Conservation (phyloP, 2,113 vertebrate species). For the Saguinus imperator region DNA sequence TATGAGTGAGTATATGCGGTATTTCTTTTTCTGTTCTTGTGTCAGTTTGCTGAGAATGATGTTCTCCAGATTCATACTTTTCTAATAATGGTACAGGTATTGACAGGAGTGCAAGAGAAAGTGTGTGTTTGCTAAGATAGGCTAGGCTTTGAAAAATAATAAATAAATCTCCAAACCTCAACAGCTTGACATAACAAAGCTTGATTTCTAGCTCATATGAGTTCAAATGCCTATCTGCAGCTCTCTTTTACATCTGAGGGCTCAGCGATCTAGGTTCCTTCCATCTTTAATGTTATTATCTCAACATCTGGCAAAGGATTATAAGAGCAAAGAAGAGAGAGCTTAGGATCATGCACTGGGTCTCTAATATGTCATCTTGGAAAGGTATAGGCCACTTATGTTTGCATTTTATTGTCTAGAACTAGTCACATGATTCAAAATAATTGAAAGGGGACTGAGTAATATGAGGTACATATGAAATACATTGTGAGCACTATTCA, state of each 20-base stretch:
- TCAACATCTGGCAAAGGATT: background rate
- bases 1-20: too few species aligned
- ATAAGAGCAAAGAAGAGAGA: background rate
- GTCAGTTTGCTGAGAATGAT: too few species aligned
- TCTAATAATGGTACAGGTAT: background rate
- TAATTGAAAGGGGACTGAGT: background rate
- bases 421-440: background rate
- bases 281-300: background rate
- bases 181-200: background rate
- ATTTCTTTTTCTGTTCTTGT: too few species aligned
- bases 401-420: background rate
- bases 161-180: background rate
- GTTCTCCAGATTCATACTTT: too few species aligned
- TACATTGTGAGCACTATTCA: background rate
- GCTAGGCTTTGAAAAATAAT: background rate
- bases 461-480: background rate
- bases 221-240: background rate
- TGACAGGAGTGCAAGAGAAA: background rate
- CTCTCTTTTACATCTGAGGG: background rate
- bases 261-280: background rate
- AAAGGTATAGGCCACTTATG: background rate
- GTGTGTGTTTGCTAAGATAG: background rate
- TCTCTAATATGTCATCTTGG: background rate
- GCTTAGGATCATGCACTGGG: background rate
- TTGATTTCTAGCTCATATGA: background rate